Conservation (phyloP, 1,140 invertebrate genomes). For the Drosophila subpulchrella region DNA sequence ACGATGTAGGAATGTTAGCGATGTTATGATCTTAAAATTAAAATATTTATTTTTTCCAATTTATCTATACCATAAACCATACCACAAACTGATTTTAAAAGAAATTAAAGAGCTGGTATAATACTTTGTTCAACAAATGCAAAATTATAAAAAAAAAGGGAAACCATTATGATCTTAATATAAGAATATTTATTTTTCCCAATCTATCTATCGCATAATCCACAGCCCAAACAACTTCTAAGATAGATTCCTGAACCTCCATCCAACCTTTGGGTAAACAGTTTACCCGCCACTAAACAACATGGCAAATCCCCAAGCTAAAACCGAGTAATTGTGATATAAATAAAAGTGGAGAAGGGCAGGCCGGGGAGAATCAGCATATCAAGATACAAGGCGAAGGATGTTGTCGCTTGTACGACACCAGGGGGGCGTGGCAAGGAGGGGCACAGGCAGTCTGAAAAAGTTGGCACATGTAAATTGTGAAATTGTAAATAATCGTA, state of each 20-base stretch:
- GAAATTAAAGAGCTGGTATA: no score
- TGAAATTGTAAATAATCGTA: slow-evolving; percentile 82
- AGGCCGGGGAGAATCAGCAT: slow-evolving; percentile 52
- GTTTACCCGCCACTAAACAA: slow-evolving; percentile 29
- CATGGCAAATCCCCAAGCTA: slow-evolving; percentile 54
- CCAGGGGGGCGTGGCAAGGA: neutral
- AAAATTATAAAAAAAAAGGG: no score
- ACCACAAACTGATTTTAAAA: no score
- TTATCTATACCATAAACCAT: no score
- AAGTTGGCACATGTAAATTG: slow-evolving; percentile 73
- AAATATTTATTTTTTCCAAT: no score
- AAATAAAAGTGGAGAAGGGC: slow-evolving; percentile 52
- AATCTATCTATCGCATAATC: slow-evolving; percentile 6
- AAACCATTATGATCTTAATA: no score
- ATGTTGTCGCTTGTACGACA: slow-evolving; percentile 40
- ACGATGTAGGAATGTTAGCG: no score
- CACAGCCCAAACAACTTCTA: slow-evolving; percentile 10
- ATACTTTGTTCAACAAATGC: no score
- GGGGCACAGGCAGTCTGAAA: slow-evolving; percentile 2
- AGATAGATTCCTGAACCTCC: neutral
- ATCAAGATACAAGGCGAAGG: slow-evolving; percentile 72
- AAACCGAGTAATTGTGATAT: slow-evolving; percentile 70
- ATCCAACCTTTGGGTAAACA: slow-evolving; percentile 12
- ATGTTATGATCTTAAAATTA: no score
- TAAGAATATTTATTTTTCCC: no score